A percentile compares a stretch with the other conserved stretches of the same genome.
Conservation (phyloP, 2,113 vertebrate genomes). For the Bos taurus region ARS-UCD2.0 NC_037343.1:40825001-40825500, state of each 20-base stretch:
- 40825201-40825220: background rate
- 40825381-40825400: background rate
- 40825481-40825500: background rate
- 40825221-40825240: background rate
- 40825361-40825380: background rate
- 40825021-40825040: background rate
- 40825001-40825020: background rate
- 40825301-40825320: background rate
- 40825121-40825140: background rate
- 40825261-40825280: background rate
- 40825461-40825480: background rate
- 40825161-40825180: background rate
- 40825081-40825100: background rate
- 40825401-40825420: background rate
- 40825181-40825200: background rate
- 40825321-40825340: background rate
- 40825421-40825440: background rate
- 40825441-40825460: background rate
- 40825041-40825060: background rate
- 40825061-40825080: background rate
- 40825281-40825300: background rate
- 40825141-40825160: background rate
- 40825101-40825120: background rate
- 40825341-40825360: background rate
- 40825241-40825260: background rate